Percentiles rank a stretch among this genome's conserved stretches.
phyloP scores from a whole-genome alignment of 2,113 vertebrate species.

The Dendrocopos noguchii region DNA sequence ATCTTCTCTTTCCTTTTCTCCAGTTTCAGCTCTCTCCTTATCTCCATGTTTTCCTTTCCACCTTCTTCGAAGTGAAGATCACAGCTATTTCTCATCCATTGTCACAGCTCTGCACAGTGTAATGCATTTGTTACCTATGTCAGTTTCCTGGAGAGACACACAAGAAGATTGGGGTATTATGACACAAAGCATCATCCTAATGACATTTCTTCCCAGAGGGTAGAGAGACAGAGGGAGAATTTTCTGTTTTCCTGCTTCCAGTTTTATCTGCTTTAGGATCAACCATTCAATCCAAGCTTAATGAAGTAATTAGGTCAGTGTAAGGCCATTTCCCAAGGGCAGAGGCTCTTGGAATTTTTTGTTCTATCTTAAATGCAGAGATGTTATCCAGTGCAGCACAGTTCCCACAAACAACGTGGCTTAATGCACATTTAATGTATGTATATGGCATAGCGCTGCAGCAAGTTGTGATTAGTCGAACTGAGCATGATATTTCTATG shows the following conservation, averaged over 20 bases:
- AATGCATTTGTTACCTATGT: neutral
- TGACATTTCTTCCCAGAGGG: constrained; percentile 32
- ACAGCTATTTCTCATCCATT: neutral
- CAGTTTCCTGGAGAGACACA: neutral
- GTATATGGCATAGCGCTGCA: neutral
- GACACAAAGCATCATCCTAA: neutral
- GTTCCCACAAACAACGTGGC: neutral
- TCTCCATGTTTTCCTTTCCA: neutral
- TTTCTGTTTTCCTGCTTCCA: constrained; percentile 45
- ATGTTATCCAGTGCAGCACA: neutral
- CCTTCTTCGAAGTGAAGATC: neutral
- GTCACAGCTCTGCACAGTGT: neutral
- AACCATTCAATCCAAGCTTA: constrained; percentile 59
- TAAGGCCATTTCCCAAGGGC: constrained; percentile 39
- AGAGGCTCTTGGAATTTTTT: constrained; percentile 31
- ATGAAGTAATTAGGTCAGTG: constrained; percentile 65
- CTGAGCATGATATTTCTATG: neutral
- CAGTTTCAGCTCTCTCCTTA: neutral
- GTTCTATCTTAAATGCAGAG: constrained; percentile 38
- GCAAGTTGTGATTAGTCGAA: neutral
- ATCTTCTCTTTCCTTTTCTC: neutral
- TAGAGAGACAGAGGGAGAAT: neutral
- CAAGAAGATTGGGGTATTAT: neutral
- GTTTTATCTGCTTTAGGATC: constrained; percentile 61
- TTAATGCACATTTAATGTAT: neutral